A percentile compares a stretch with the other conserved stretches of the same genome.
Conservation (phyloP, 2,113 vertebrate species). For the Aviceda subcristata region DNA sequence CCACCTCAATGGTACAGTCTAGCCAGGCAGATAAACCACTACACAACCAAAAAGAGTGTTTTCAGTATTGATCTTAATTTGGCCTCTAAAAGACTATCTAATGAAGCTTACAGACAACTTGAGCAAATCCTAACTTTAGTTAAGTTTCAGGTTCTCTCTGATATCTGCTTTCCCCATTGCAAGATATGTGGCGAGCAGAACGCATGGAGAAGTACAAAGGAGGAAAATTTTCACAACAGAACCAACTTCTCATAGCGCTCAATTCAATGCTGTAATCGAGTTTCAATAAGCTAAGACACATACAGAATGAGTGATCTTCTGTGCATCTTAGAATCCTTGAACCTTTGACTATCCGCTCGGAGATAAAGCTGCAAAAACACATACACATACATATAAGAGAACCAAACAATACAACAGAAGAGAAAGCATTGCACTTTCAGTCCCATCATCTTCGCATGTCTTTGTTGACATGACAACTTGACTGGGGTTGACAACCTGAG, state of each 20-base stretch:
- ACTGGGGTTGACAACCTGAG: not conserved
- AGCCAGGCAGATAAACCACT: not conserved
- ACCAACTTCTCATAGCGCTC: not conserved
- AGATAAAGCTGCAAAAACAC: not conserved
- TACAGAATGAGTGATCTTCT: not conserved
- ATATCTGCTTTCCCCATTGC: not conserved
- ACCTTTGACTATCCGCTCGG: not conserved
- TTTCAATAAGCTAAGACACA: not conserved
- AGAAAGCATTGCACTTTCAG: not conserved
- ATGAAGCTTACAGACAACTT: not conserved
- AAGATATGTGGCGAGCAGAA: not conserved
- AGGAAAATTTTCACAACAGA: not conserved
- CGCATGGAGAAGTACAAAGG: not conserved
- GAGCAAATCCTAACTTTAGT: not conserved
- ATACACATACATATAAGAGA: not conserved
- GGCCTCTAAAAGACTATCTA: not conserved
- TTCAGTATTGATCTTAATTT: not conserved
- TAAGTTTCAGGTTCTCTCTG: too few species aligned
- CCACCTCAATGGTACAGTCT: not conserved
- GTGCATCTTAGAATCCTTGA: not conserved
- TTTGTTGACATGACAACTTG: not conserved
- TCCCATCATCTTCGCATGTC: not conserved
- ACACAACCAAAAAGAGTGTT: not conserved
- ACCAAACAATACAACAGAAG: not conserved
- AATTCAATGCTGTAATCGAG: not conserved